A percentile compares a stretch with the other conserved stretches of the same genome.
phyloP scores from a whole-genome alignment of 2,113 vertebrate species.

The Sialia sialis region DNA sequence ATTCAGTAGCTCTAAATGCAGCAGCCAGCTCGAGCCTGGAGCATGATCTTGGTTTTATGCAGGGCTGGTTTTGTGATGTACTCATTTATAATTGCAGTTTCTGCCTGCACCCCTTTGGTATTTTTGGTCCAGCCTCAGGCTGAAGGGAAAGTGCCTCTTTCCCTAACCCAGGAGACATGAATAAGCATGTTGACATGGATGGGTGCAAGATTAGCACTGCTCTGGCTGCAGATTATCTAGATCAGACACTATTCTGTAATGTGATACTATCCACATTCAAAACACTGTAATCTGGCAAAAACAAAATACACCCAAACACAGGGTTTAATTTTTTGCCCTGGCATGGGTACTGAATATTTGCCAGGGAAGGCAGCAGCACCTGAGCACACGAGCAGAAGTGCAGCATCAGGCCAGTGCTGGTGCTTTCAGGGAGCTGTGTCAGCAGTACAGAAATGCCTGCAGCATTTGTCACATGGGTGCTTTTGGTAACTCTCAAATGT shows the following conservation, averaged over 20 bases:
- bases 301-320: background rate
- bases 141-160: slow-evolving; percentile 26
- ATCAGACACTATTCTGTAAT: background rate
- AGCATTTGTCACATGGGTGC: background rate
- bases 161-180: background rate
- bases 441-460: background rate
- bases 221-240: background rate
- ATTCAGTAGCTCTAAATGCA: background rate
- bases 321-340: background rate
- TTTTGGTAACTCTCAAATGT: background rate
- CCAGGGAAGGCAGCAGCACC: background rate
- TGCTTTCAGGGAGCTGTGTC: background rate
- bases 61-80: background rate
- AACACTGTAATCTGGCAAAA: slow-evolving; percentile 1
- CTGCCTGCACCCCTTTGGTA: background rate
- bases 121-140: background rate
- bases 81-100: slow-evolving; percentile 13
- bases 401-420: background rate
- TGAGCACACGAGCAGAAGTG: background rate
- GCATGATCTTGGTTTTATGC: background rate
- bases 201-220: background rate
- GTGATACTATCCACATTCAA: background rate
- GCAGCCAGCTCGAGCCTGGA: background rate
- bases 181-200: background rate
- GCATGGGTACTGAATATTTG: background rate